Evolutionary conservation across 2,113 vertebrate genomes (phyloP).

Genomic region (Mormyrus iriodes): DNA sequence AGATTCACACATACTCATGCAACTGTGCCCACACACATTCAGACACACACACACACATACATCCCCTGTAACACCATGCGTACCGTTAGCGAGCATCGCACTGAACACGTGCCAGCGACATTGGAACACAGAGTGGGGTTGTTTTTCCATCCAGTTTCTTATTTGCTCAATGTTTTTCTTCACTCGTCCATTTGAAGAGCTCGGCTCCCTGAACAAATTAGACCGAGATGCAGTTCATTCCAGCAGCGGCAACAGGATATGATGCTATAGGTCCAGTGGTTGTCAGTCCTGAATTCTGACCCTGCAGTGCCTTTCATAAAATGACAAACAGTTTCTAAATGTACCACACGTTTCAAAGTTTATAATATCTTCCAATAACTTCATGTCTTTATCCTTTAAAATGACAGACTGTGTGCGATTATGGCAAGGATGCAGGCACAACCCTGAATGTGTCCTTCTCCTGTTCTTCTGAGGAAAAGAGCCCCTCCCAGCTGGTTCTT

Average conservation of each 20-base stretch:
- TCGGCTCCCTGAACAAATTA: not conserved
- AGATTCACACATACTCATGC: slow-evolving; percentile 2
- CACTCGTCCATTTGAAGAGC: not conserved
- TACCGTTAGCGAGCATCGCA: not conserved
- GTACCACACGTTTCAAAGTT: not conserved
- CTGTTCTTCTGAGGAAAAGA: not conserved
- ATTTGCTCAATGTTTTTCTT: not conserved
- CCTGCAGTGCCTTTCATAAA: not conserved
- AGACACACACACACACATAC: not conserved
- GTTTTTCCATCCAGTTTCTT: not conserved
- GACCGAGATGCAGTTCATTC: not conserved
- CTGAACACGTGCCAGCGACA: not conserved
- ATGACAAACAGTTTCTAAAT: not conserved
- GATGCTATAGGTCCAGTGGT: not conserved
- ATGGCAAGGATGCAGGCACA: not conserved
- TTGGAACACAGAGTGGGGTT: not conserved
- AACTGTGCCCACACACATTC: not conserved
- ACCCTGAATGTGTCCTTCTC: not conserved
- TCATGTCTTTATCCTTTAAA: not conserved
- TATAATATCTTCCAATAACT: not conserved
- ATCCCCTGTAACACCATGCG: not conserved
- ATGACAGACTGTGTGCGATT: not conserved
- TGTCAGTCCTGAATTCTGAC: not conserved
- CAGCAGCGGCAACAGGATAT: not conserved
- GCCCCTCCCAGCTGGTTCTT: not conserved